These are phyloP conservation scores for Tetramorium simillimum DNA, from an alignment of 1,140 invertebrate species.

Conservation along the genomic window DNA sequence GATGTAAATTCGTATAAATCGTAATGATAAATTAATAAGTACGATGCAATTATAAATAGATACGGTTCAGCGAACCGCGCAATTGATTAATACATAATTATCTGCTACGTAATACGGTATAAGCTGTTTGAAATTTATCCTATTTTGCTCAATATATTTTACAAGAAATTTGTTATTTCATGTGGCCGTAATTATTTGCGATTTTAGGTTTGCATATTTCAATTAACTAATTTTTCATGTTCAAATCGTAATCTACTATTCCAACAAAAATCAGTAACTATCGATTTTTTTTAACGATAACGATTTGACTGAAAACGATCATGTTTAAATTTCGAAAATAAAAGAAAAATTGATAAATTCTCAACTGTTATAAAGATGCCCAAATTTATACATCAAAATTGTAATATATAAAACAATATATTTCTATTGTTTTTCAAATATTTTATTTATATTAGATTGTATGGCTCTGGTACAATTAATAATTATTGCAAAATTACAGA, in stretches of 20 bases:
- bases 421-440: not conserved
- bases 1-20: conserved; percentile 40
- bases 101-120: conserved; percentile 8
- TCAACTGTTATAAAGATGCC: not conserved
- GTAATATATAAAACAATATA: not conserved
- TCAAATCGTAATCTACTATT: not conserved
- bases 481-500: not conserved
- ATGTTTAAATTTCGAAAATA: not conserved
- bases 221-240: not conserved
- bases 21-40: conserved; percentile 57
- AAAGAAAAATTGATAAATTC: not conserved
- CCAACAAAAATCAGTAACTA: not conserved
- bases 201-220: not conserved
- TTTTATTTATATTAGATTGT: not conserved
- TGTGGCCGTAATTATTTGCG: not conserved
- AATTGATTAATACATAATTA: conserved; percentile 50
- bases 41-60: conserved; percentile 37
- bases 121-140: conserved; percentile 39
- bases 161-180: not conserved
- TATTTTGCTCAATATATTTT: not conserved
- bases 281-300: not conserved
- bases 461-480: not conserved
- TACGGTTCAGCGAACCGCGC: conserved; percentile 1
- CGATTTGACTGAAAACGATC: not conserved
- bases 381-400: not conserved